Evolutionary conservation across 2,797 vertebrate species (phyloP), one percentile per base, ranked within the genome.

Genomic region (Melanotaenia nigrans): DNA sequence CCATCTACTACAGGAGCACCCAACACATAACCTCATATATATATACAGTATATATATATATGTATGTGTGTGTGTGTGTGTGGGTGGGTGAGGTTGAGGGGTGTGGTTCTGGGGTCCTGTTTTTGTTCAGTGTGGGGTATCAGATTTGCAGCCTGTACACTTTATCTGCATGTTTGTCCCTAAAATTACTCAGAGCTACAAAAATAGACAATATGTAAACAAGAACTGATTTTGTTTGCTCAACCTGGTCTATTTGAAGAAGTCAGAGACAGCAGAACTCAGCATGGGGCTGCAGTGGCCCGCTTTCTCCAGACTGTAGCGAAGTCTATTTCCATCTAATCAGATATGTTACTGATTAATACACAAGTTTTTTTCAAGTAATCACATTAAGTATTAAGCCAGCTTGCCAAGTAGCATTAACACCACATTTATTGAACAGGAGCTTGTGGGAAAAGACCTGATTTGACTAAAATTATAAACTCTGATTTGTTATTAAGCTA

Each of bases 201-300:
- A 83, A 92, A 91, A 93, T 92, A 92, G 86, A 71, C 73, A 83
- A 87, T 84, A 88, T 86, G 78, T 83, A 91, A 92, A 89, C 89
- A 89, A 60, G 82, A 53, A 65, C 61, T 61, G 85, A 81, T 89
- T 87, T 86, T 90, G 91, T 92, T 92, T 87, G 85, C 81, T 79
- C 72, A 85, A 89, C 73, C 75, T 45, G 70, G 75, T 89, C 87
- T 90, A 90, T 92, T 91, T 91, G 83, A 85, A 84, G 85, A 54
- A 75, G 78, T 40, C 71, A 61, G 77, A 69, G 75, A 78, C 64
- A 79, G 86, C 82, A 77, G 75, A 70, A 49, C 79, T 85, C 71
- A 84, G 89, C 85, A 80, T 57, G 71, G 71, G 61, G 55, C 75
- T 83, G 85, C 78, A 83, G 80, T 69, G 77, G 61, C 58, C 62